Conservation (phyloP, 2,113 vertebrate species). For the Smithornis capensis region DNA sequence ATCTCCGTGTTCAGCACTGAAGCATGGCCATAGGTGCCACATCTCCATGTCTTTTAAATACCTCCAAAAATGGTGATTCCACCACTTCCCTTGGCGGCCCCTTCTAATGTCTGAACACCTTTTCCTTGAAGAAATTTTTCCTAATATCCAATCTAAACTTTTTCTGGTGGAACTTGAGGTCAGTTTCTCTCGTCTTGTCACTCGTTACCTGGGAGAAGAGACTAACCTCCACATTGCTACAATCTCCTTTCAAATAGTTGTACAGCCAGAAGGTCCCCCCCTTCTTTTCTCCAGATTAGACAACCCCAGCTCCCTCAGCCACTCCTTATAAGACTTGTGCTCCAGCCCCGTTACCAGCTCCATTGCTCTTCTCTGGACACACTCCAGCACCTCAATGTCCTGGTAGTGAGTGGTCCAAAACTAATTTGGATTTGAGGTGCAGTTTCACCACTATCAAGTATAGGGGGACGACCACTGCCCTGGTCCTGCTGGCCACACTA, state of each 20-base stretch:
- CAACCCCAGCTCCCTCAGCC: neutral
- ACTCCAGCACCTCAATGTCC: neutral
- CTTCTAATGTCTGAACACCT: neutral
- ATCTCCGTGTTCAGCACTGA: accelerated
- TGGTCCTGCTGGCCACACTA: neutral
- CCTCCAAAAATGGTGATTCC: neutral
- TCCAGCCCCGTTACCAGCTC: neutral
- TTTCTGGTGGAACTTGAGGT: neutral
- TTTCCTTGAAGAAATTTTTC: neutral
- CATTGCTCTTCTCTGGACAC: neutral
- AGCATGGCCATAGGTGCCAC: neutral
- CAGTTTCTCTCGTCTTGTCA: neutral
- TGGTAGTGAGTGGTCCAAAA: neutral
- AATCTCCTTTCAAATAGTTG: neutral
- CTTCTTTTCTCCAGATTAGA: neutral
- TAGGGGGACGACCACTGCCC: neutral
- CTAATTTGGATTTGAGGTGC: neutral
- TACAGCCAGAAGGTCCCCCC: neutral
- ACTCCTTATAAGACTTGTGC: neutral
- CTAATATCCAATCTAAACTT: neutral
- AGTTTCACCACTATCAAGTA: accelerated
- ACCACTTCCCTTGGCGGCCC: neutral
- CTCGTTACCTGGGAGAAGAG: neutral
- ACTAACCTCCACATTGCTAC: neutral
- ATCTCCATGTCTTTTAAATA: neutral